These are phyloP conservation scores for Dilophus febrilis DNA, from an alignment of 2,888 invertebrate genomes.

Conservation along the genomic window DNA sequence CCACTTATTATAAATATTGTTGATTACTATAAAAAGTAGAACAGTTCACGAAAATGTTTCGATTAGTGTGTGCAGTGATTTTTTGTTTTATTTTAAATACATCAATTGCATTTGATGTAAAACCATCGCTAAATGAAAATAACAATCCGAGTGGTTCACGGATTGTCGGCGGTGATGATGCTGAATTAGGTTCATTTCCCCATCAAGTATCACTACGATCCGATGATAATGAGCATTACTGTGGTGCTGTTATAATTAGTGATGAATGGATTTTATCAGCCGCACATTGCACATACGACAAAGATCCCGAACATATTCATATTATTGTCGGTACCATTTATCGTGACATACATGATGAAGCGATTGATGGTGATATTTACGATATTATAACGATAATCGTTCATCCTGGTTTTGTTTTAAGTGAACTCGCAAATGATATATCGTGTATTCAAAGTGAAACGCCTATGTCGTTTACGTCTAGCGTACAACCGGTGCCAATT, in stretches of 20 bases:
- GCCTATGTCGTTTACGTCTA: background rate
- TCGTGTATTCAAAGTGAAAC: background rate
- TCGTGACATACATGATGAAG: background rate
- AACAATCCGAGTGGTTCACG: too few species aligned
- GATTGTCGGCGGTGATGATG: conserved; percentile 13
- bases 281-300: conserved; percentile 13
- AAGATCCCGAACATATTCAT: background rate
- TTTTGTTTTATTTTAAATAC: too few species aligned
- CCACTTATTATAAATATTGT: too few species aligned
- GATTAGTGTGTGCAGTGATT: too few species aligned
- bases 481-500: background rate
- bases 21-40: too few species aligned
- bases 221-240: conserved; percentile 9
- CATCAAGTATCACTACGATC: conserved; percentile 13
- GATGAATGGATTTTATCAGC: conserved; percentile 13
- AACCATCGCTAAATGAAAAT: too few species aligned
- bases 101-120: too few species aligned
- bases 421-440: background rate
- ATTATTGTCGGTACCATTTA: background rate
- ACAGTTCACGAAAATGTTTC: too few species aligned
- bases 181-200: conserved; percentile 11
- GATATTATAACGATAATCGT: background rate
- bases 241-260: conserved; percentile 15
- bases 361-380: background rate
- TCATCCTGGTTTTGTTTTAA: background rate